Percentiles rank a stretch among this genome's conserved stretches.
These are phyloP conservation scores for Eristalinus sepulchralis DNA, from an alignment of 2,888 invertebrate species.

Conservation along the genomic window DNA sequence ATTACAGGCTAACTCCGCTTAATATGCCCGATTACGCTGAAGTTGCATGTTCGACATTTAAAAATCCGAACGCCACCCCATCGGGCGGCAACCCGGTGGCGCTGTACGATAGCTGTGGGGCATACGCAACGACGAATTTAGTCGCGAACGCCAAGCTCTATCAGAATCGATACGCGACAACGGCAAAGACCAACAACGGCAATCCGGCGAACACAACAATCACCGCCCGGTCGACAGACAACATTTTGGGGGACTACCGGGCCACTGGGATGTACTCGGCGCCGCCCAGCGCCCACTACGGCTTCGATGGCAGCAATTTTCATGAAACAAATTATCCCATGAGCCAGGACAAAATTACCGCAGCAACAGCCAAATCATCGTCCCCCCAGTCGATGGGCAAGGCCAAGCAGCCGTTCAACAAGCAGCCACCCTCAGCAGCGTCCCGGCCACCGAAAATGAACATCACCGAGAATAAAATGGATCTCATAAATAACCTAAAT, in stretches of 20 bases:
- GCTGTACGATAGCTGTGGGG: constrained; percentile 80
- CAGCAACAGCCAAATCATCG: constrained; percentile 38
- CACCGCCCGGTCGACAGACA: constrained; percentile 56
- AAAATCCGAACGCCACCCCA: constrained; percentile 76
- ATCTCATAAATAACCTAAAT: constrained; percentile 77
- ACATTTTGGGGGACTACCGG: constrained; percentile 76
- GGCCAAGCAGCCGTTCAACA: constrained; percentile 58
- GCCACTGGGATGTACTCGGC: constrained; percentile 80
- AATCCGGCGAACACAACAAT: constrained; percentile 4
- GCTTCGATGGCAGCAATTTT: constrained; percentile 72
- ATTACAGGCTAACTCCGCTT: constrained; percentile 79
- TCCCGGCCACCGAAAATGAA: constrained; percentile 77
- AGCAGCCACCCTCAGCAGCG: constrained; percentile 47
- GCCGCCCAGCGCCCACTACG: constrained; percentile 80
- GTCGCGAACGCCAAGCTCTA: constrained; percentile 80
- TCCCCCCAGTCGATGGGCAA: constrained; percentile 54
- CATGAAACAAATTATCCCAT: constrained; percentile 73
- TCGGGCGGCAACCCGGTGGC: constrained; percentile 70
- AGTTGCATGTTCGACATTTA: constrained; percentile 81
- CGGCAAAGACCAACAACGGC: constrained; percentile 59
- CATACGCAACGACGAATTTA: constrained; percentile 81
- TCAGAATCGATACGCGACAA: constrained; percentile 79
- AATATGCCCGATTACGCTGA: constrained; percentile 82
- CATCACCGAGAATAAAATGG: constrained; percentile 80
- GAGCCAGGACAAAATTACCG: constrained; percentile 72